These are phyloP conservation scores for Aspidiotus destructor DNA, from an alignment of 2,888 invertebrate genomes.

Conservation along the genomic window DNA sequence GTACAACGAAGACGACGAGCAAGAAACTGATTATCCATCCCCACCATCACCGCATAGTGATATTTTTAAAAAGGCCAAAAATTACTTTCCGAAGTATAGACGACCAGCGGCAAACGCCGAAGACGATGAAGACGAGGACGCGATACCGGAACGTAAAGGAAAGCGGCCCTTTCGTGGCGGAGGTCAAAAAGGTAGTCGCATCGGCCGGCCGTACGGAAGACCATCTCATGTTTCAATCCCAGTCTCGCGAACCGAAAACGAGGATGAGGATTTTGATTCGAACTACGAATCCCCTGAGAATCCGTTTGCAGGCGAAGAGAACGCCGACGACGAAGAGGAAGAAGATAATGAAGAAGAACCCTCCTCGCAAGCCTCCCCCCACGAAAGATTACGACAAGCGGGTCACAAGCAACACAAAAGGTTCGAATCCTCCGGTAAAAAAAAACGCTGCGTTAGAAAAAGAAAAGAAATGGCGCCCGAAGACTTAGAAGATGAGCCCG, in stretches of 20 bases:
- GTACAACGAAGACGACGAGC: neutral
- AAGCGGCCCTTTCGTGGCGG: neutral
- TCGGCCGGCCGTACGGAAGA: slow-evolving; percentile 1
- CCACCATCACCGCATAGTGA: neutral
- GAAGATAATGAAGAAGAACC: slow-evolving; percentile 6
- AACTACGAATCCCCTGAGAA: slow-evolving; percentile 14
- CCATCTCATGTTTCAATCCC: slow-evolving; percentile 1
- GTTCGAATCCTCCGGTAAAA: neutral
- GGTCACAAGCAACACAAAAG: slow-evolving; percentile 15
- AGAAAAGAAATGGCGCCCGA: slow-evolving; percentile 19
- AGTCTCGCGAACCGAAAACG: slow-evolving; percentile 9
- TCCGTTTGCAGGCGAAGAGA: slow-evolving; percentile 11
- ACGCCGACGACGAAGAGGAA: slow-evolving; percentile 9
- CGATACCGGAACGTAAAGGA: neutral
- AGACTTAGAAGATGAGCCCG: slow-evolving; percentile 25
- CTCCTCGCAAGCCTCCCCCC: neutral
- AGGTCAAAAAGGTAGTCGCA: neutral
- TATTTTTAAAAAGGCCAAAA: neutral
- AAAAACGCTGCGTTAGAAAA: slow-evolving; percentile 23
- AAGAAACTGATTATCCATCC: slow-evolving; percentile 1
- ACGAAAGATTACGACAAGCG: slow-evolving; percentile 9
- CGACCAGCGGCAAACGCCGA: neutral
- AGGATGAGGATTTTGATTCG: slow-evolving; percentile 24
- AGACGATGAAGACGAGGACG: neutral
- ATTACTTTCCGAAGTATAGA: neutral